These are phyloP conservation scores for Pseudoips prasinana DNA, from an alignment of 2,888 invertebrate species.

Conservation along the genomic window DNA sequence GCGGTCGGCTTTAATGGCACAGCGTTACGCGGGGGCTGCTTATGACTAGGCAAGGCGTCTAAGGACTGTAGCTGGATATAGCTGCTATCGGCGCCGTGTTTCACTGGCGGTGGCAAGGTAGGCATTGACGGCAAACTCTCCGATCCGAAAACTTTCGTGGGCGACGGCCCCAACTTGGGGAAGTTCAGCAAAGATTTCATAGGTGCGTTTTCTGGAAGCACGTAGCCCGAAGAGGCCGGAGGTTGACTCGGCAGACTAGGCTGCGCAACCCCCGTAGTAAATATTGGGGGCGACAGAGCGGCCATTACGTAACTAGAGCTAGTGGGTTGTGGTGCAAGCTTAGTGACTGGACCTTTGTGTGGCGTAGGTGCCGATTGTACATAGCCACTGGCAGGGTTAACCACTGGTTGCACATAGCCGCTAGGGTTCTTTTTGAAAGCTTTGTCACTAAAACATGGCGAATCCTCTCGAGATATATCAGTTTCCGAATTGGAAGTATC, in stretches of 20 bases:
- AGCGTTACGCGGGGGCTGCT: slow-evolving; percentile 51
- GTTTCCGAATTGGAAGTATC: slow-evolving; percentile 53
- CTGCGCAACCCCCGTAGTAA: slow-evolving; percentile 56
- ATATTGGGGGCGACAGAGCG: slow-evolving; percentile 62
- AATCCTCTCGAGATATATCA: slow-evolving; percentile 53
- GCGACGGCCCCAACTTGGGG: slow-evolving; percentile 56
- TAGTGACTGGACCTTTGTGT: slow-evolving; percentile 34
- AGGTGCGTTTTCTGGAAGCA: slow-evolving; percentile 63
- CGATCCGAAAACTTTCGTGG: slow-evolving; percentile 58
- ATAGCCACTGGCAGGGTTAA: slow-evolving; percentile 49
- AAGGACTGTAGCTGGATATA: slow-evolving; percentile 73
- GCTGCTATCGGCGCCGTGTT: slow-evolving; percentile 61
- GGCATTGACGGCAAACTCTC: slow-evolving; percentile 75
- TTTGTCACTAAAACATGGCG: slow-evolving; percentile 59
- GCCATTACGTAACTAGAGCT: slow-evolving; percentile 75
- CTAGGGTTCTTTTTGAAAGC: slow-evolving; percentile 61
- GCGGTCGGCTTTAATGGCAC: slow-evolving; percentile 58
- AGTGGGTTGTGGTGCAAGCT: slow-evolving; percentile 45
- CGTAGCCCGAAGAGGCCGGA: slow-evolving; percentile 63
- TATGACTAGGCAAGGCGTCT: slow-evolving; percentile 68
- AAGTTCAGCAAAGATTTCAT: slow-evolving; percentile 58
- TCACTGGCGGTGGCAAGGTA: slow-evolving; percentile 62
- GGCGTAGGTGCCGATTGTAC: slow-evolving; percentile 53
- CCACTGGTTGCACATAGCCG: slow-evolving; percentile 57
- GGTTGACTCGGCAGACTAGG: slow-evolving; percentile 42